Evolutionary conservation across 1,140 invertebrate genomes (phyloP).

Genomic region (Bombus turneri): DNA sequence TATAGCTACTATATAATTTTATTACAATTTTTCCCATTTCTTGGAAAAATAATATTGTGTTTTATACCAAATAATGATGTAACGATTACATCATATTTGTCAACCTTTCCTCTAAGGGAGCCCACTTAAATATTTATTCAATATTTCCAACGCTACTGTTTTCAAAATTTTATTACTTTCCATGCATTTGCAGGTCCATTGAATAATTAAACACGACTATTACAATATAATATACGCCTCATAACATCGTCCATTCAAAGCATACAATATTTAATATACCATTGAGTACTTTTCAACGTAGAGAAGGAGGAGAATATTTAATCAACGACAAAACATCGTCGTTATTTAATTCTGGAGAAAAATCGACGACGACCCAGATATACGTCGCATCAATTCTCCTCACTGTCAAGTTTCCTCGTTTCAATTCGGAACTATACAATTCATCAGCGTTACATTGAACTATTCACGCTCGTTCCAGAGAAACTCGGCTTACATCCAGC

Average conservation of each 20-base stretch:
- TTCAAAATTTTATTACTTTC: not conserved
- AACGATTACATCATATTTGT: no score
- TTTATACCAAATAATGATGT: no score
- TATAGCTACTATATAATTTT: no score
- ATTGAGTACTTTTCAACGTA: not conserved
- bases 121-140: no score
- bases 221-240: not conserved
- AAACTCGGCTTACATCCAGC: slow-evolving; percentile 18
- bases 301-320: not conserved
- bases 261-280: not conserved
- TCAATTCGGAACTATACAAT: not conserved
- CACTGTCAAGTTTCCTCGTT: not conserved
- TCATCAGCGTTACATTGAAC: not conserved
- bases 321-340: not conserved
- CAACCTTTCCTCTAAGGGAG: no score
- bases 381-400: not conserved
- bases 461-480: not conserved
- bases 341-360: not conserved
- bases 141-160: no score
- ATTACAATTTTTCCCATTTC: no score
- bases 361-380: slow-evolving; percentile 2
- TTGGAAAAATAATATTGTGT: no score
- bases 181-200: not conserved
- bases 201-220: no score
- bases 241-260: not conserved